Base-by-base conservation (phyloP, 2,797 vertebrate genomes). In the Sebastes hubbsi region DNA sequence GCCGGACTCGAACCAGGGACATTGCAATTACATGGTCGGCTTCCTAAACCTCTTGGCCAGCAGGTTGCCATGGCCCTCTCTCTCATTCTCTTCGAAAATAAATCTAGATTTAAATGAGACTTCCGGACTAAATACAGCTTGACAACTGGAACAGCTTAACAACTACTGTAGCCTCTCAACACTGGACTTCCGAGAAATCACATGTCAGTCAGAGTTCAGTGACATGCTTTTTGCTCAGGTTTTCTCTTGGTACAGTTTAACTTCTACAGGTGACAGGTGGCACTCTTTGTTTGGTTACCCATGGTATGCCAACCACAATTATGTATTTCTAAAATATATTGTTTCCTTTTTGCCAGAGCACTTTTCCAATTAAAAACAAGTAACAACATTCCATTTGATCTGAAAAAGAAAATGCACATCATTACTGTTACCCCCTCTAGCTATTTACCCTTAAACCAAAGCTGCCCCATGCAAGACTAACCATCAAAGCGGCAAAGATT, bases 401-500 rank as follows among this genome's bases (percentile, higher is more conserved):
- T 54, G 24, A 71, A 24, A 81, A 64, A 46, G 1, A 42, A 22
- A 18, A 42, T 42, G 59, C n/a, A 49, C 49, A 22, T 34, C n/a
- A 18, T 52, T 42, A 25, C 30, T 14, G 20, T 66, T 72, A 34
- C 22, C 34, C 65, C 62, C 30, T 59, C n/a, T 10, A 77, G 68
- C 29, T 80, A 55, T 87, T 83, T 69, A 80, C 72, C 34, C 18
- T 61, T 66, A 84, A 86, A 79, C 59, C 59, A 61, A 72, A 62
- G 54, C 63, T 8, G 25, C 25, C 36, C 16, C 30, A 12, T 80
- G 75, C 56, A 55, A 66, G 55, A 46, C 62, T 64, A 72, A 77
- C 72, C 82, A 88, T 91, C 88, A 90, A 89, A 91, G 81, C 74
- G 54, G 38, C 72, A 77, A 54, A 87, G 85, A 72, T 66, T 75